Evolutionary conservation across 23 tunicate genomes (phyloP).

Genomic region (Halocynthia roretzi): DNA sequence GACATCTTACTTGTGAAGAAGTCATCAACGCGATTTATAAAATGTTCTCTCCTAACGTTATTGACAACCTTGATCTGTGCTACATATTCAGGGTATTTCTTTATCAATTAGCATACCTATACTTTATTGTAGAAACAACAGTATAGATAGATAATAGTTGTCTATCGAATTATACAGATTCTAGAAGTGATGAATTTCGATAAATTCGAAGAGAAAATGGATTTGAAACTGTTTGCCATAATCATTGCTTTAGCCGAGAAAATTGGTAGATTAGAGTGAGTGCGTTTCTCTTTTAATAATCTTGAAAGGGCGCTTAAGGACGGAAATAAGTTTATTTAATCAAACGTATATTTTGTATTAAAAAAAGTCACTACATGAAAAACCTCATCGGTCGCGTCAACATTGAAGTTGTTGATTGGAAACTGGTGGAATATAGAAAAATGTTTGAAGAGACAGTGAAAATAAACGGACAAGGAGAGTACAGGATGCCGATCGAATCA

Average conservation of each 20-base stretch:
- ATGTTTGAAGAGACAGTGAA: conserved; percentile 45
- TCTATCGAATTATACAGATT: conserved; percentile 22
- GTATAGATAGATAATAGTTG: too few species aligned
- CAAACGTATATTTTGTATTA: background rate
- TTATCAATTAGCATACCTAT: background rate
- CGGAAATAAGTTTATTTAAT: background rate
- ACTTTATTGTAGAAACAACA: background rate
- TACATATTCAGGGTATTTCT: conserved; percentile 49
- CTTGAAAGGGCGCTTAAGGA: background rate
- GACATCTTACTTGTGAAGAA: conserved; percentile 41
- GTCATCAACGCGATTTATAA: conserved; percentile 36
- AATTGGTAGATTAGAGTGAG: conserved; percentile 66
- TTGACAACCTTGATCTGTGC: conserved; percentile 33
- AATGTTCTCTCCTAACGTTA: conserved; percentile 34
- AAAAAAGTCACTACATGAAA: conserved; percentile 51
- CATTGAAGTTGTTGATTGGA: conserved; percentile 50
- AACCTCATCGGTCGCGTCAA: conserved; percentile 55
- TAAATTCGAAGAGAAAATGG: conserved; percentile 29
- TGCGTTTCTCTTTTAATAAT: background rate
- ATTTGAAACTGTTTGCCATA: conserved; percentile 57
- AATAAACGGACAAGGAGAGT: conserved; percentile 18
- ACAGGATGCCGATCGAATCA: conserved; percentile 67
- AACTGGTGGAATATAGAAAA: conserved; percentile 43
- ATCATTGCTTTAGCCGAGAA: conserved; percentile 55
- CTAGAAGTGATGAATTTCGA: conserved; percentile 53